Conservation (phyloP, 2,113 vertebrate genomes). For the Pyxicephalus adspersus region DNA sequence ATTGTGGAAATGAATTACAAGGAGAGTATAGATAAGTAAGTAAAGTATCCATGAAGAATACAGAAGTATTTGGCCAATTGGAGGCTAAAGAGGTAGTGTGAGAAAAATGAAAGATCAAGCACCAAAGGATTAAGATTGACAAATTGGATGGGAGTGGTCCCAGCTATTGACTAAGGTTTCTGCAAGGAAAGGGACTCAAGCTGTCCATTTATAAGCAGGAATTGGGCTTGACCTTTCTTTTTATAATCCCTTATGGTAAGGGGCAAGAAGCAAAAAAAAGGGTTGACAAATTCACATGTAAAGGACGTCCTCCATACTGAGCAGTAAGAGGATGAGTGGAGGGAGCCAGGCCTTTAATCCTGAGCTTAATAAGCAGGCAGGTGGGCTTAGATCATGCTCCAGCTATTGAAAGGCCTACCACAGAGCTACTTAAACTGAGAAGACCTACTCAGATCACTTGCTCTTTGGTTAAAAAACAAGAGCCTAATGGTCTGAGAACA, state of each 20-base stretch:
- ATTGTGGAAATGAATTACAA: slow-evolving; percentile 8
- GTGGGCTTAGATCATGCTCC: slow-evolving; percentile 61
- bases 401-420: slow-evolving; percentile 57
- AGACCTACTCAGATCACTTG: slow-evolving; percentile 55
- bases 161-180: slow-evolving; percentile 66
- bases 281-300: slow-evolving; percentile 62
- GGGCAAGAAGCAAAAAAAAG: slow-evolving; percentile 62
- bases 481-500: background rate
- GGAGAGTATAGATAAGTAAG: slow-evolving; percentile 52
- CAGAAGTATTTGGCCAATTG: slow-evolving; percentile 57
- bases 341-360: slow-evolving; percentile 58
- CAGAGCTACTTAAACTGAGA: slow-evolving; percentile 41
- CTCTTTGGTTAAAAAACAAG: slow-evolving; percentile 22
- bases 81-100: slow-evolving; percentile 59
- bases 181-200: slow-evolving; percentile 57
- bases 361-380: slow-evolving; percentile 66
- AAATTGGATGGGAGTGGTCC: slow-evolving; percentile 69
- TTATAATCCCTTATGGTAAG: slow-evolving; percentile 70
- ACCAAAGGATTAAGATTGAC: slow-evolving; percentile 70
- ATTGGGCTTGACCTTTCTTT: slow-evolving; percentile 62
- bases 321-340: slow-evolving; percentile 44
- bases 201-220: slow-evolving; percentile 60
- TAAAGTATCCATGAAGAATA: slow-evolving; percentile 47
- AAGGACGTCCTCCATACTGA: slow-evolving; percentile 62
- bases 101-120: slow-evolving; percentile 63